phyloP scores from a whole-genome alignment of 2,113 vertebrate species.

The Cygnus atratus region DNA sequence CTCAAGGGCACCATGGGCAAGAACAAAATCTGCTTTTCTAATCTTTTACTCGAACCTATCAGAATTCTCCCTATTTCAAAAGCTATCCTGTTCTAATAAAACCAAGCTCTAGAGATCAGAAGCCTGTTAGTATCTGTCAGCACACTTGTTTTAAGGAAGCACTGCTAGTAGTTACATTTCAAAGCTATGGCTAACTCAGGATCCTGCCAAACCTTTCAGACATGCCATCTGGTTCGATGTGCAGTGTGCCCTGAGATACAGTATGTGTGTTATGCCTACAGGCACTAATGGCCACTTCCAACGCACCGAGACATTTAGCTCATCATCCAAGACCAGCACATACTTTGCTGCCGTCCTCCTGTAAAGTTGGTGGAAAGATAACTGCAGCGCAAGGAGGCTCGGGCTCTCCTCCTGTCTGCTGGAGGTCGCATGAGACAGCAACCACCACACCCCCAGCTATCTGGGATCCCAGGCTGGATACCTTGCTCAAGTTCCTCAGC shows the following conservation, averaged over 20 bases:
- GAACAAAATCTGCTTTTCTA: background rate
- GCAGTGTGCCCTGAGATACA: background rate
- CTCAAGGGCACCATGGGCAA: background rate
- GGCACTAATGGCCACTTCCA: background rate
- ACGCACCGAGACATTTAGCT: background rate
- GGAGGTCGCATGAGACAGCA: accelerated
- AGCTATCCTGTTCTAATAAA: background rate
- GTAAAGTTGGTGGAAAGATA: background rate
- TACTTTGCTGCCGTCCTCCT: background rate
- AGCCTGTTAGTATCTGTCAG: background rate
- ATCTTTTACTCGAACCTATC: background rate
- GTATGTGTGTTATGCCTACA: background rate
- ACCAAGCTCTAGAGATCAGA: background rate
- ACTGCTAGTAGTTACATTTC: background rate
- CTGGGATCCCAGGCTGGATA: background rate
- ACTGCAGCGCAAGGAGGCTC: background rate
- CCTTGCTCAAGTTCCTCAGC: background rate
- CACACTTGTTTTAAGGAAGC: background rate
- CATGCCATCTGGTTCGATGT: background rate
- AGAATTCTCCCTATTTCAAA: background rate
- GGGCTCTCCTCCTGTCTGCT: background rate
- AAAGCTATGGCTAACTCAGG: background rate
- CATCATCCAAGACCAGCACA: background rate
- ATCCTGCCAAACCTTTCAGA: background rate
- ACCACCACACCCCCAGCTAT: background rate